Conservation (phyloP, 2,888 invertebrate genomes). For the Rutpela maculata region DNA sequence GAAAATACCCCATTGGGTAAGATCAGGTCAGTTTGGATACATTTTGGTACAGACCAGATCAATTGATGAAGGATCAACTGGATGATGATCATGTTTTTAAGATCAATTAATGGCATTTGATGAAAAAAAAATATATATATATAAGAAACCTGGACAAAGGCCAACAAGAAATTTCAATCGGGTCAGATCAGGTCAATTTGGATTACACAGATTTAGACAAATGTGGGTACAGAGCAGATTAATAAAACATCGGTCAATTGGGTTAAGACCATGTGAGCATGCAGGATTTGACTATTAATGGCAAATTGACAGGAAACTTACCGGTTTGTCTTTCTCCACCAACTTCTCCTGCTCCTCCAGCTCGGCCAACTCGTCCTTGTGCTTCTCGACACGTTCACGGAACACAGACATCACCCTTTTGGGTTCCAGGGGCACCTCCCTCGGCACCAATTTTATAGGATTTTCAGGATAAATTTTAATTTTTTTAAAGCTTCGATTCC, state of each 20-base stretch:
- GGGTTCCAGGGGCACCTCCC: slow-evolving; percentile 87
- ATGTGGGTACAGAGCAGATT: no score
- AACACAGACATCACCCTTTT: slow-evolving; percentile 95
- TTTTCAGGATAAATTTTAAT: slow-evolving; percentile 87
- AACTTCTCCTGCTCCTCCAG: slow-evolving; percentile 88
- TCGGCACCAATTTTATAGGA: slow-evolving; percentile 80
- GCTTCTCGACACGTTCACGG: slow-evolving; percentile 91
- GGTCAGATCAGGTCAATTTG: no score
- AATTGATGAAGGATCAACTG: no score
- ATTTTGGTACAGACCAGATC: no score
- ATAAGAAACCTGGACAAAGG: no score
- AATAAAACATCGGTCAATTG: not conserved
- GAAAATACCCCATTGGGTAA: no score
- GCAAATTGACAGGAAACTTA: slow-evolving; percentile 72
- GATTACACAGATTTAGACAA: no score
- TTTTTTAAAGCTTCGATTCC: slow-evolving; percentile 92
- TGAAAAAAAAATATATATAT: no score
- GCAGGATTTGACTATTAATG: not conserved
- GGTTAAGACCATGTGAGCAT: not conserved
- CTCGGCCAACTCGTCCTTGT: slow-evolving; percentile 91
- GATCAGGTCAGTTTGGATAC: no score
- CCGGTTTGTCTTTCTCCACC: slow-evolving; percentile 90
- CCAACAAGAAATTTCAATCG: no score
- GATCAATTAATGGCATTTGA: no score
- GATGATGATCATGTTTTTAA: no score